These are phyloP conservation scores for Hemistola chrysoprasaria DNA, from an alignment of 2,888 invertebrate genomes.

Conservation along the genomic window DNA sequence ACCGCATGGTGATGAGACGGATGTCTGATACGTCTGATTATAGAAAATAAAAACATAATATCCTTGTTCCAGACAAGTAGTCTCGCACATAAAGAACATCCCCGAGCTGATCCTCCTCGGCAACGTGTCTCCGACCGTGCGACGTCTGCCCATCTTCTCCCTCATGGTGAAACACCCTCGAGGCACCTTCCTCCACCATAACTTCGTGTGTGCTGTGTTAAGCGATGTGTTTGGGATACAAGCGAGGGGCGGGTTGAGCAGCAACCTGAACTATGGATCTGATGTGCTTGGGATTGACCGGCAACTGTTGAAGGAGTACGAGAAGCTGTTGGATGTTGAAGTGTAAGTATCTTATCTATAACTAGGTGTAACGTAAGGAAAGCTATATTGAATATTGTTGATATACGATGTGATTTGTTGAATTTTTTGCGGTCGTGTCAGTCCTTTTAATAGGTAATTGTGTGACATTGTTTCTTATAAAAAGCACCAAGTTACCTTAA, in stretches of 20 bases:
- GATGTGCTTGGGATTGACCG: constrained; percentile 92
- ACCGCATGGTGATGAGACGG: no score
- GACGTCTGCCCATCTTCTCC: constrained; percentile 91
- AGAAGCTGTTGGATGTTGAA: constrained; percentile 80
- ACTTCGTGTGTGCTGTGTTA: constrained; percentile 91
- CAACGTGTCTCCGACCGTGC: constrained; percentile 84
- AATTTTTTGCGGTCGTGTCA: no score
- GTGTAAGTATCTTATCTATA: constrained; percentile 64
- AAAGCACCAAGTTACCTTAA: no score
- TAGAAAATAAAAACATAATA: no score
- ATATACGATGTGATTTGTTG: no score
- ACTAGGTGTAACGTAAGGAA: no score
- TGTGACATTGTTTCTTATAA: no score
- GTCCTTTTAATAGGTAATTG: no score
- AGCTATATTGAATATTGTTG: no score
- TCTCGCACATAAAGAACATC: constrained; percentile 89
- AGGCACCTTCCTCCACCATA: constrained; percentile 93
- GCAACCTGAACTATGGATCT: constrained; percentile 92
- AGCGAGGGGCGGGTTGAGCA: constrained; percentile 89
- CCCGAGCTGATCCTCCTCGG: constrained; percentile 91
- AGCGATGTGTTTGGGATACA: constrained; percentile 97
- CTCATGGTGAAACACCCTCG: constrained; percentile 91
- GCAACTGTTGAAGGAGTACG: constrained; percentile 88
- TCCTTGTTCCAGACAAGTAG: constrained; percentile 85
- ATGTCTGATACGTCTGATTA: no score